phyloP scores from a whole-genome alignment of 2,113 vertebrate genomes.

The Uria lomvia region DNA sequence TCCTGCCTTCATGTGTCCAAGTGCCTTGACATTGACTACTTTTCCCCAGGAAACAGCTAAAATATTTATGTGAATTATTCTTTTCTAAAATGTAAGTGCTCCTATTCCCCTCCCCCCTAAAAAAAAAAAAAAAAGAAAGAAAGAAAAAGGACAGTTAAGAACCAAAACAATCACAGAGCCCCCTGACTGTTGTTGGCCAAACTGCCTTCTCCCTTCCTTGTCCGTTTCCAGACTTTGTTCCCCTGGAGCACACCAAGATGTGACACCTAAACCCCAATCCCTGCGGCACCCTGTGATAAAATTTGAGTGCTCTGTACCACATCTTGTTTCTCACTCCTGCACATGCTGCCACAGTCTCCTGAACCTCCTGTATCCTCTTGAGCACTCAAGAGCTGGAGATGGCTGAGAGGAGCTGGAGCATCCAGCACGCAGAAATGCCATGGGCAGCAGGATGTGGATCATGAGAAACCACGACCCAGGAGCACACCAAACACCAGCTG shows the following conservation, averaged over 20 bases:
- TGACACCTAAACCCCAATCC: not conserved
- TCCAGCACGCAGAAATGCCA: not conserved
- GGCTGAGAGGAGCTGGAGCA: not conserved
- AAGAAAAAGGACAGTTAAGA: not conserved
- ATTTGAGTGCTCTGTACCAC: not conserved
- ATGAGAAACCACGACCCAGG: not conserved
- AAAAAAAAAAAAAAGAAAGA: not conserved
- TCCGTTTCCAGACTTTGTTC: not conserved
- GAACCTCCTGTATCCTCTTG: not conserved
- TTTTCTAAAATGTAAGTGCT: not conserved
- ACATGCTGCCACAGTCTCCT: rapidly evolving
- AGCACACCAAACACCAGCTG: not conserved
- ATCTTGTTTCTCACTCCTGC: not conserved
- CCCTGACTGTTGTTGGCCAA: not conserved
- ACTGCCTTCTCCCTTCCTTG: not conserved
- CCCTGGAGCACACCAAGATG: not conserved
- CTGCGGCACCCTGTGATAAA: not conserved
- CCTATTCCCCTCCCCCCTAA: rapidly evolving
- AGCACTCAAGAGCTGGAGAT: not conserved
- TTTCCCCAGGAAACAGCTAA: not conserved
- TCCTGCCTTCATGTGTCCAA: not conserved
- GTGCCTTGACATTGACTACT: not conserved
- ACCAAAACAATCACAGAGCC: not conserved
- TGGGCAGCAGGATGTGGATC: not conserved
- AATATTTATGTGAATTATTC: not conserved